Evolutionary conservation across 2,888 invertebrate genomes (phyloP), one percentile per base, ranked within the genome.

Genomic region (Leptopilina drosophilae): DNA sequence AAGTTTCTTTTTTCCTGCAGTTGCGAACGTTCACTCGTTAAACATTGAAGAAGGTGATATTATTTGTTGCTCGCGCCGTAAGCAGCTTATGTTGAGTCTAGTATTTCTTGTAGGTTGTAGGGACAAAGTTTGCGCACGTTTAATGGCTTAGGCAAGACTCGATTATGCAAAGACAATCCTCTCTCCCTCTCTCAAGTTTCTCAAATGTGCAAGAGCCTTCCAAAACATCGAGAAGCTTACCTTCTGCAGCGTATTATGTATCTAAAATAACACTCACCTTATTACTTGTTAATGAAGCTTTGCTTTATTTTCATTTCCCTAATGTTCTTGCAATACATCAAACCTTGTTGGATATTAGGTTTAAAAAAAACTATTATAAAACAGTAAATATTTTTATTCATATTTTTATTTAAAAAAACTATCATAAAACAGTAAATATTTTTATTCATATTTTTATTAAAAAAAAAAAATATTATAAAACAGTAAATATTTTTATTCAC

Each of bases 121-220:
- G 80, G 77, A 82, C 76, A 78, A 76, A 82, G 78, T 81, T 83
- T 64, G 76, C 81, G 76, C 81, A 81, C 83, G 81, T 83, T 85
- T 85, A 85, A 87, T 84, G 85, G 84, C 84, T 85, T 85, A 85
- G 84, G 80, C 83, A 83, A 84, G 86, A 87, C 85, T 85, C 85
- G 86, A 87, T 88, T 88, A 85, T 84, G 80, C 83, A 81, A 82
- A 84, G 78, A 85, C 84, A 85, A 86, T 86, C 81, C 85, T 84
- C 49, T 49, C 8, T 49, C 9, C 11, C 49, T 49, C 49, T 49
- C 87, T 81, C 79, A 83, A 84, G 85, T 82, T 85, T 78, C 82
- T 64, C 78, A 64, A 82, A 80, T 67, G 76, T 67, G 56, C 78
- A 69, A 66, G 42, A 46, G 46, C 49, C 64, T 66, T 67, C 53